phyloP scores from a whole-genome alignment of 2,797 vertebrate genomes.

The Hemitrygon akajei region DNA sequence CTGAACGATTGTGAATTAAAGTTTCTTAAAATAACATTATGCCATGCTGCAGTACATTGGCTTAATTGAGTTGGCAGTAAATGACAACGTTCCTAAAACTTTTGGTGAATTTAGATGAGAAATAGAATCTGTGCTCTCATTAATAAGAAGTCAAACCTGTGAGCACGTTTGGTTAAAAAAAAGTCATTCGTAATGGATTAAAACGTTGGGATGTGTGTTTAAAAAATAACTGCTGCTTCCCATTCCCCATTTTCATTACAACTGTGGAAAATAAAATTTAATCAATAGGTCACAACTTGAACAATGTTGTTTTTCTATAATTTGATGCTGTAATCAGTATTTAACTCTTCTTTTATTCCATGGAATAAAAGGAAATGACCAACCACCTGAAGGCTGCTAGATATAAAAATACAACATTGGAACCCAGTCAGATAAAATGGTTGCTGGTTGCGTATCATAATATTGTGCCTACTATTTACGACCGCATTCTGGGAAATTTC shows the following conservation, averaged over 20 bases:
- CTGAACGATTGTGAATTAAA: not conserved
- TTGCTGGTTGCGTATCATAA: no score
- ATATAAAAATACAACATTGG: not conserved
- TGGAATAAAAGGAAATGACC: not conserved
- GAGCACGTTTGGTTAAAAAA: not conserved
- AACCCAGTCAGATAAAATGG: not conserved
- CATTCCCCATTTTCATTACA: not conserved
- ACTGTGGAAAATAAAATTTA: not conserved
- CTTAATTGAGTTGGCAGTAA: not conserved
- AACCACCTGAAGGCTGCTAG: not conserved
- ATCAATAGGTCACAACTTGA: not conserved
- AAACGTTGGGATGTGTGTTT: not conserved
- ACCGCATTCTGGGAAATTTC: not conserved
- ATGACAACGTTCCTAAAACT: not conserved
- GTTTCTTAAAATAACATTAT: not conserved
- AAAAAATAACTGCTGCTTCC: not conserved
- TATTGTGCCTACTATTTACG: no score
- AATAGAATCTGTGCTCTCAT: not conserved
- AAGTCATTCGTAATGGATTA: not conserved
- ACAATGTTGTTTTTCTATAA: not conserved
- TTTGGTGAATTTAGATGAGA: not conserved
- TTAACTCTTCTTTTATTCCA: not conserved
- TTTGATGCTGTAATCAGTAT: not conserved
- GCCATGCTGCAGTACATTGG: not conserved
- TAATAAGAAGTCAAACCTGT: not conserved